A percentile compares a stretch with the other conserved stretches of the same genome.
Conservation (phyloP, 2,113 vertebrate genomes). For the Takifugu flavidus region DNA sequence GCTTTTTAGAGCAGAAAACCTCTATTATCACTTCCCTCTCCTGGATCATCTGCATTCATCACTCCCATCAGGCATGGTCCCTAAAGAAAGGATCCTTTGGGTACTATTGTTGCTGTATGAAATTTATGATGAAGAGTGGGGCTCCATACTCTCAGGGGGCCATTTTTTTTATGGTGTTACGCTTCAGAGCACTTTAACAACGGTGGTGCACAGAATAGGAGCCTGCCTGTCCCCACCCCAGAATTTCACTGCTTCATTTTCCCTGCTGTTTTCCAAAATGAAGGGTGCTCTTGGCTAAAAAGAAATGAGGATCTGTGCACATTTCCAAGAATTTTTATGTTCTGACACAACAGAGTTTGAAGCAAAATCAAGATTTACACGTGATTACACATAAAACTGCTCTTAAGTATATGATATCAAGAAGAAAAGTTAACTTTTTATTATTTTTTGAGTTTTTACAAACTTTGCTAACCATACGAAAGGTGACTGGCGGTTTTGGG, state of each 20-base stretch:
- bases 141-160: constrained; percentile 1
- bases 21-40: neutral
- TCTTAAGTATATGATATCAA: neutral
- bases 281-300: no score
- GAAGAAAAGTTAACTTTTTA: no score
- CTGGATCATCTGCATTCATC: constrained; percentile 2
- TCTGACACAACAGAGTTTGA: no score
- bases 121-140: constrained; percentile 25
- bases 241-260: neutral
- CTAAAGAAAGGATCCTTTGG: constrained; percentile 14
- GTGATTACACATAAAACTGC: neutral
- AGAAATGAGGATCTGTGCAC: no score
- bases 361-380: no score
- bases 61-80: constrained; percentile 1
- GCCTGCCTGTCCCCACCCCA: neutral
- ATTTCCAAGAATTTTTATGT: no score
- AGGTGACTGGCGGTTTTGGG: no score
- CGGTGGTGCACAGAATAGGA: constrained; percentile 1
- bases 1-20: constrained; percentile 4
- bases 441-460: no score
- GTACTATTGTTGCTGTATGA: neutral
- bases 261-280: no score
- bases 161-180: constrained; percentile 20
- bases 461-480: no score
- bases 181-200: constrained; percentile 22